Percentiles rank a stretch among this genome's conserved stretches.
Evolutionary conservation across 2,113 vertebrate species (phyloP).

Genomic region (Oryzias woworae): DNA sequence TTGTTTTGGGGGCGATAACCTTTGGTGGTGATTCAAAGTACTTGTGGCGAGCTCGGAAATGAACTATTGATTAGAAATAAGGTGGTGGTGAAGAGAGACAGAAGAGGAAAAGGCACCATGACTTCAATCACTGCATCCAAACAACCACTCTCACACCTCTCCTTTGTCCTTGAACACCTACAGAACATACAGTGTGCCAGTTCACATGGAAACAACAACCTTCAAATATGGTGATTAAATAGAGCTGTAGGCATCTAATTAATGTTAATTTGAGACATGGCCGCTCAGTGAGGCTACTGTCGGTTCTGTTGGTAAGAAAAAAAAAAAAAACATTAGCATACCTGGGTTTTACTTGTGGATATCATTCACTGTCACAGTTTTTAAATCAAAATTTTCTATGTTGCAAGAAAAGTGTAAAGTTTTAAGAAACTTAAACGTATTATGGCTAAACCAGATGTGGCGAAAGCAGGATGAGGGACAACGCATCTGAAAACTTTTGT

Average conservation of each 20-base stretch:
- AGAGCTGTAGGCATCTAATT: slow-evolving; percentile 15
- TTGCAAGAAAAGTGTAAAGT: no score
- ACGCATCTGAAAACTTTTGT: no score
- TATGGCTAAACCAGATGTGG: no score
- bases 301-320: slow-evolving; percentile 27
- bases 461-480: no score
- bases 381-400: no score
- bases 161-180: slow-evolving; percentile 3
- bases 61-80: slow-evolving; percentile 66
- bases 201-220: not conserved
- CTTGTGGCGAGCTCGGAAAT: slow-evolving; percentile 55
- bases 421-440: no score
- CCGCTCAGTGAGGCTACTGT: not conserved
- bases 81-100: not conserved
- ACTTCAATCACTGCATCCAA: slow-evolving; percentile 25
- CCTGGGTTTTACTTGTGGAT: slow-evolving; percentile 14
- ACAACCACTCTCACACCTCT: slow-evolving; percentile 8
- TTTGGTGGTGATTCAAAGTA: slow-evolving; percentile 60
- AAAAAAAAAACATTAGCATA: not conserved
- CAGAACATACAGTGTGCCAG: not conserved
- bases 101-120: not conserved
- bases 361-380: slow-evolving; percentile 23
- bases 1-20: slow-evolving; percentile 44
- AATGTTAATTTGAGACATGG: slow-evolving; percentile 15
- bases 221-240: slow-evolving; percentile 19